Base-by-base conservation (phyloP, 1,140 invertebrate species). In the Venturia canescens region DNA sequence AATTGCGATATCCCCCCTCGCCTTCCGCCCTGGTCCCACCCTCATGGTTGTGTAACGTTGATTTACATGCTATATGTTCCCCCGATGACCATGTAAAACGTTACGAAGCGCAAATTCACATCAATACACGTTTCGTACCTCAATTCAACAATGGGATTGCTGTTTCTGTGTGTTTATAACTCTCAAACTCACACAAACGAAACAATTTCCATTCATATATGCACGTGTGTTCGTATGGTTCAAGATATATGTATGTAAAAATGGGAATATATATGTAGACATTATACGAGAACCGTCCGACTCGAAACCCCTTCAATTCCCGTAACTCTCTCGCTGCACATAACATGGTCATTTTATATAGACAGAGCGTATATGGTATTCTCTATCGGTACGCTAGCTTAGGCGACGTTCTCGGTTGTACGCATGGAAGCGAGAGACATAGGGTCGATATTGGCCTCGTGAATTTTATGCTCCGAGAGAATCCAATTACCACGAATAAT, bases 401-500 rank as follows among this genome's bases (percentile, higher is more conserved):
- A 72, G 6, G 34, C 15, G 34, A 29, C 16, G 21, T n/a, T 13
- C 21, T 74, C 31, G 53, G 57, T 77, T 71, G n/a, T 63, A 77
- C 60, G 60, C 16, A 71, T 34, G 18, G 48, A 18, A 66, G 26
- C 50, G 78, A 77, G 78, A 44, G 38, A 44, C 38, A 44, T 53
- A 53, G 70, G 16, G 66, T 26, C 79, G 82, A 83, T 81, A 84
- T 85, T 82, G 84, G 71, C 80, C 76, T 69, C 50, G 83, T 72
- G 83, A 78, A 87, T 87, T 87, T 87, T 86, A 53, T 53, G 50
- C 50, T 18, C 50, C 67, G 38, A 76, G 75, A 67, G 83, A 85
- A 87, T 85, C 85, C 86, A 87, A 87, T 87, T 87, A 87, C 76
- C 72, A 79, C 78, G 86, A 87, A 87, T 87, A 85, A 87, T 87